Base-by-base conservation (phyloP, 2,888 invertebrate species). In the Colostygia pectinataria region DNA sequence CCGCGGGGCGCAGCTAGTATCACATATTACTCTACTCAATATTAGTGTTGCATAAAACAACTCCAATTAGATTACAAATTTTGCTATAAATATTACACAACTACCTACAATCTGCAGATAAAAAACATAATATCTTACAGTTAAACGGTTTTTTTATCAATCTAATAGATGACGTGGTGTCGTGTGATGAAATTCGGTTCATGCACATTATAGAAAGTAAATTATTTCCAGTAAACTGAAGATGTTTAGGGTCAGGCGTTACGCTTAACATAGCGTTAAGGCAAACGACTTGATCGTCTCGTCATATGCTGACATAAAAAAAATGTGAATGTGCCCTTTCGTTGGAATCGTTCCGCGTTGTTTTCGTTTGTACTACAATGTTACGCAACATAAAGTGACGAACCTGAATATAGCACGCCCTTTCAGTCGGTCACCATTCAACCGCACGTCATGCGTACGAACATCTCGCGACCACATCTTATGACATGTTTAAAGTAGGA, bases 371-470 rank as follows among this genome's bases (percentile, higher is more conserved):
- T 76, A 75, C 74, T 74, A 77, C 67, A 59, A 50, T 47, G 54
- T 77, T 77, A 68, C 72, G 73, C 40, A 40, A 37, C 25, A 15
- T 13, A 27, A 31, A 74, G 63, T 55, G 40, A 46, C 57, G 43
- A 55, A 59, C 61, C 71, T 65, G 70, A 73, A 73, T 69, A 74
- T 73, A 74, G 74, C 68, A 49, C 71, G 72, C 71, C 71, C 73
- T 76, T 77, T 75, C 66, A 65, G 68, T 57, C 55, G 52, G 59
- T 47, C 57, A 57, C 49, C 59, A 58, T 57, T 55, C 56, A 47
- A 52, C 68, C 72, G 72, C 73, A 76, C 74, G 73, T 70, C 71
- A 70, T 63, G 53, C 53, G 45, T 47, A 39, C 62, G 53, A 54
- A 48, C 57, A 58, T 49, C 46, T 47, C 46, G 52, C 50, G 54